Percentiles rank a stretch among this genome's conserved stretches.
Conservation (phyloP, 1,140 invertebrate genomes). For the Drosophila orosa region DNA sequence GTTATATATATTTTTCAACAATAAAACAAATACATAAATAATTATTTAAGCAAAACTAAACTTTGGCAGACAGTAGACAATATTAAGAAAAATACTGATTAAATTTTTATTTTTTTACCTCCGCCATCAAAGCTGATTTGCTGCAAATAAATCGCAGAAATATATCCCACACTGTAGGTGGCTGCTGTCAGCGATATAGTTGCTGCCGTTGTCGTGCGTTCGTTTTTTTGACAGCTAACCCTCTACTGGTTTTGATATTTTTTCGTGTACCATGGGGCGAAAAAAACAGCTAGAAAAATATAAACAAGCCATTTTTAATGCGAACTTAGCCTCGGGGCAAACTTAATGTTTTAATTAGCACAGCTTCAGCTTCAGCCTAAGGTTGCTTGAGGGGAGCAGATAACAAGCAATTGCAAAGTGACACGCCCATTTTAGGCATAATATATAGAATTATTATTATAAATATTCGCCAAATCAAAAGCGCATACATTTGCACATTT, state of each 20-base stretch:
- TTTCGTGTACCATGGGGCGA: conserved; percentile 29
- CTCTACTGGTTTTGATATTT: conserved; percentile 43
- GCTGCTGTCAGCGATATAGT: conserved; percentile 34
- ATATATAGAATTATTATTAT: conserved; percentile 33
- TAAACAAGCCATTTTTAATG: conserved; percentile 32
- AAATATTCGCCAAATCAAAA: conserved; percentile 31
- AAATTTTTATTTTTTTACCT: not conserved
- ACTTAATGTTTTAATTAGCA: conserved; percentile 55
- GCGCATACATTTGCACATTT: conserved; percentile 38
- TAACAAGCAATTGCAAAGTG: not conserved
- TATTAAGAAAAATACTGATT: too few relatives aligned
- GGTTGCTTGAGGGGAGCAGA: conserved; percentile 18
- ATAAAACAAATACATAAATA: too few relatives aligned
- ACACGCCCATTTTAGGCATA: conserved; percentile 34
- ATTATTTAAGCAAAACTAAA: too few relatives aligned
- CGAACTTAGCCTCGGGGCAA: conserved; percentile 36
- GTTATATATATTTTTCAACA: too few relatives aligned
- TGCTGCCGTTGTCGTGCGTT: conserved; percentile 43
- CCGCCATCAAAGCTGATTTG: not conserved
- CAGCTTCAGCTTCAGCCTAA: conserved; percentile 15
- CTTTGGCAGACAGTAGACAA: too few relatives aligned
- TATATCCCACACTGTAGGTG: conserved; percentile 24
- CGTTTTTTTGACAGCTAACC: conserved; percentile 39
- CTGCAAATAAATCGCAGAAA: not conserved
- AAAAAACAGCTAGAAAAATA: conserved; percentile 21